These are phyloP conservation scores for Yponomeuta evonymella DNA, from an alignment of 2,888 invertebrate species.

Conservation along the genomic window DNA sequence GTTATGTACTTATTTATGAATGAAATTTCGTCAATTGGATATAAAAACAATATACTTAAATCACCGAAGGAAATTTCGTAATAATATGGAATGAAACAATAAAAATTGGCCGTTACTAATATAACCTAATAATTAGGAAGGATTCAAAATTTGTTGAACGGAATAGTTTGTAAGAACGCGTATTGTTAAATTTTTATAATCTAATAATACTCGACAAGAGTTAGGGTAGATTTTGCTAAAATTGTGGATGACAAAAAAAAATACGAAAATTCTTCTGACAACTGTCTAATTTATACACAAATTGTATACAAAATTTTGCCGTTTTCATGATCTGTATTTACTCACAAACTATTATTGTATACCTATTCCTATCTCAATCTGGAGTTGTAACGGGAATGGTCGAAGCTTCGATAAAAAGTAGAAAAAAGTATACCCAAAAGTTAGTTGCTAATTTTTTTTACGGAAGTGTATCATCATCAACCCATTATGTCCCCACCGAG, in stretches of 20 bases:
- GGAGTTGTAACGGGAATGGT: neutral
- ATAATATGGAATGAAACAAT: neutral
- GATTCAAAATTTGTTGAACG: slow-evolving; percentile 12
- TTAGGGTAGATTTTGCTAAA: slow-evolving; percentile 14
- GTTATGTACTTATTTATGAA: slow-evolving; percentile 1
- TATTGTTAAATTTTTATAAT: slow-evolving; percentile 13
- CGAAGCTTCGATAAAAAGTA: neutral
- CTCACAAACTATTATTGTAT: neutral
- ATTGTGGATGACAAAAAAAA: neutral
- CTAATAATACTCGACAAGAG: neutral
- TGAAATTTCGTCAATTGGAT: slow-evolving; percentile 3
- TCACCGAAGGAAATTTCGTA: neutral
- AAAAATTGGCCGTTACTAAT: slow-evolving; percentile 8
- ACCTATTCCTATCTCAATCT: neutral
- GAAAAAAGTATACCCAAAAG: neutral
- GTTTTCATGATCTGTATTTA: slow-evolving; percentile 1
- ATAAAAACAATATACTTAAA: neutral
- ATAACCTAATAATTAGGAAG: slow-evolving; percentile 4
- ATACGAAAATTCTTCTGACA: neutral
- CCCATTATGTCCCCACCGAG: too few relatives aligned
- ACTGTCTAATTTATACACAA: slow-evolving; percentile 1
- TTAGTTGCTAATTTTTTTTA: neutral
- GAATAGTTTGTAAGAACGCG: neutral
- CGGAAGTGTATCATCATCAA: neutral
- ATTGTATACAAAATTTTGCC: neutral